Conservation (phyloP, 1,140 invertebrate species). For the Penaeus chinensis region DNA sequence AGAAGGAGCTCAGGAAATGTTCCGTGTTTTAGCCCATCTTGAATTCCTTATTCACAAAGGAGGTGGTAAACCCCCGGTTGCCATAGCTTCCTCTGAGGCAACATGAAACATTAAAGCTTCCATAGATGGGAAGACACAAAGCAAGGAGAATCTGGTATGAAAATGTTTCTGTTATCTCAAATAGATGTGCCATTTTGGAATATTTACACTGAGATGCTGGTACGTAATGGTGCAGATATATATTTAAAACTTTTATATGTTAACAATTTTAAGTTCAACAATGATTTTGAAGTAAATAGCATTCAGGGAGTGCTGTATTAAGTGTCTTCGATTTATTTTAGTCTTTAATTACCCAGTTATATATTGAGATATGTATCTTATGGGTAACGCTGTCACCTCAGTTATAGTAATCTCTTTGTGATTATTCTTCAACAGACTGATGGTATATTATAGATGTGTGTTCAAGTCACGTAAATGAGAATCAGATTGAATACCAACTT, state of each 20-base stretch:
- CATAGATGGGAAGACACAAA: neutral
- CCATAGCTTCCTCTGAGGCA: conserved; percentile 24
- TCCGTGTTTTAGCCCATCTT: conserved; percentile 51
- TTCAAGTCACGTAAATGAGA: too few species aligned
- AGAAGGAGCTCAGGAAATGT: conserved; percentile 58
- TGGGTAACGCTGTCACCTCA: too few species aligned
- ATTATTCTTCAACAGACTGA: too few species aligned
- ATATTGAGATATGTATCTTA: too few species aligned
- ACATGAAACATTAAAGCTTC: neutral
- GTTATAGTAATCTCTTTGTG: too few species aligned
- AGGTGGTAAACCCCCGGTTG: conserved; percentile 24
- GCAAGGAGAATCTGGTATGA: neutral
- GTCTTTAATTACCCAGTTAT: too few species aligned
- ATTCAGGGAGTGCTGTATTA: too few species aligned
- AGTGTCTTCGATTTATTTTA: too few species aligned
- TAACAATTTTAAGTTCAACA: too few species aligned
- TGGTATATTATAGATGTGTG: too few species aligned
- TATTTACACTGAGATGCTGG: neutral
- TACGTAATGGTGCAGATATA: neutral
- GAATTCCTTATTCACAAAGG: conserved; percentile 57
- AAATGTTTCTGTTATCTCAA: neutral
- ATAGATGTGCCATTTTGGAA: neutral
- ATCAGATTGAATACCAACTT: too few species aligned
- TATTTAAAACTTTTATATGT: neutral
- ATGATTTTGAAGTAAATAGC: too few species aligned